These are phyloP conservation scores for Sminthurides aquaticus DNA, from an alignment of 2,888 invertebrate species.

Conservation along the genomic window DNA sequence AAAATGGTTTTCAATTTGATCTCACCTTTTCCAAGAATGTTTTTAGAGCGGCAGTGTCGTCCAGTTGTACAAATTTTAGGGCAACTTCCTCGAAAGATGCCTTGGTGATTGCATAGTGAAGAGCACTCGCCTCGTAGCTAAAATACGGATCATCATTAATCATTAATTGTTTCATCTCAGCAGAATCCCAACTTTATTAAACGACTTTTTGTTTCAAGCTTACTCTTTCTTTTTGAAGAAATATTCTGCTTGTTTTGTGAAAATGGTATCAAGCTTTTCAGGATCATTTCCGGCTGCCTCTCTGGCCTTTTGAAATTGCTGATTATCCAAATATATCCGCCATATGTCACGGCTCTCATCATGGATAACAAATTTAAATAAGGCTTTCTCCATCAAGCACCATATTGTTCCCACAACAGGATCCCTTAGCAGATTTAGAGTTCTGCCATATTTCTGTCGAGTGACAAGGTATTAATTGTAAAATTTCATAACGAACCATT, in stretches of 20 bases:
- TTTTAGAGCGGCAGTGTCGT: constrained; percentile 77
- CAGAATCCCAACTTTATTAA: too few species aligned
- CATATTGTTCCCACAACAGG: constrained; percentile 68
- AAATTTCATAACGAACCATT: background rate
- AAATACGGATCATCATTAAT: constrained; percentile 12
- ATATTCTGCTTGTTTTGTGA: constrained; percentile 80
- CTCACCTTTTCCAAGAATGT: constrained; percentile 69
- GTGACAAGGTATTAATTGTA: constrained; percentile 24
- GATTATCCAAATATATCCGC: constrained; percentile 78
- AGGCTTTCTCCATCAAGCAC: constrained; percentile 73
- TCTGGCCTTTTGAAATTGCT: constrained; percentile 78
- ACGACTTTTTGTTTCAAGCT: too few species aligned
- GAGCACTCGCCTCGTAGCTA: constrained; percentile 71
- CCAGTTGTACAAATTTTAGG: constrained; percentile 75
- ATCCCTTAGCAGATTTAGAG: constrained; percentile 75
- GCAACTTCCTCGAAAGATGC: constrained; percentile 91
- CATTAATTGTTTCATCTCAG: too few species aligned
- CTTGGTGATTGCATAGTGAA: constrained; percentile 79
- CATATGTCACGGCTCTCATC: constrained; percentile 80
- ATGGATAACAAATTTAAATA: constrained; percentile 76
- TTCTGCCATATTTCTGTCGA: constrained; percentile 61
- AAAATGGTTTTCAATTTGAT: background rate
- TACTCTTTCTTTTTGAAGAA: constrained; percentile 67
- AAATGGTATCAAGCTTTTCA: constrained; percentile 70
- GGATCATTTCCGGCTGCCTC: constrained; percentile 74